Evolutionary conservation across 2,888 invertebrate genomes (phyloP).

Genomic region (Phytoseiulus persimilis): DNA sequence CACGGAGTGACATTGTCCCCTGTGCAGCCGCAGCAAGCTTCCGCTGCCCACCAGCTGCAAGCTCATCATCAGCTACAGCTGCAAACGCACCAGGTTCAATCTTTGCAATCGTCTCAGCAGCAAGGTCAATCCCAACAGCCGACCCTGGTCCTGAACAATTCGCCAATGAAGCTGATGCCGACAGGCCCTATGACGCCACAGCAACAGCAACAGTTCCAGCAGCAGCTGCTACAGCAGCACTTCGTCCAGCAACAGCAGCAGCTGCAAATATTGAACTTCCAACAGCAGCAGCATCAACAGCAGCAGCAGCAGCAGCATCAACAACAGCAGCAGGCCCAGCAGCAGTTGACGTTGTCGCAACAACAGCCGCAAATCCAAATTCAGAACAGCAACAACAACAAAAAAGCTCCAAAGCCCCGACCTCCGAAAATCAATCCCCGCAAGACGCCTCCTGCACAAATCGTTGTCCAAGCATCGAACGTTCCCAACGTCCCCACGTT

Average conservation of each 20-base stretch:
- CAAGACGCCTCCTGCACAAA: conserved; percentile 29
- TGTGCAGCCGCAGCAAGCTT: not conserved
- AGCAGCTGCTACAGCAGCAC: not conserved
- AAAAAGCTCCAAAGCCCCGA: not conserved
- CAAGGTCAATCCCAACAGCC: not conserved
- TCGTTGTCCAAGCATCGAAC: not conserved
- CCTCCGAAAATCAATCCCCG: conserved; percentile 38
- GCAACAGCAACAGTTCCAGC: conserved; percentile 21
- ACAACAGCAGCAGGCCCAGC: not conserved
- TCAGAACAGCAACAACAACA: not conserved
- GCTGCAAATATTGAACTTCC: not conserved
- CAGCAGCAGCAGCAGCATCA: not conserved
- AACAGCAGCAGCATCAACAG: conserved; percentile 1
- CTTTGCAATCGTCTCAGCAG: not conserved
- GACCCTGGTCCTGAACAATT: conserved; percentile 14
- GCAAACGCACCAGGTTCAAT: conserved; percentile 25
- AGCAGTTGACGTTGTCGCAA: not conserved
- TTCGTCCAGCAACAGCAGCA: conserved; percentile 12
- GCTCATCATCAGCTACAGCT: conserved; percentile 9
- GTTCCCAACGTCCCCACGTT: not conserved
- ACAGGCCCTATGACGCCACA: conserved; percentile 13
- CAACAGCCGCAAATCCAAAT: not conserved
- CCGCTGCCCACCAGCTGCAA: conserved; percentile 6
- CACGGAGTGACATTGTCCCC: conserved; percentile 18
- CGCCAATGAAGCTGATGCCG: conserved; percentile 23